Conservation (phyloP, 1,140 invertebrate genomes). For the Lethocerus indicus region DNA sequence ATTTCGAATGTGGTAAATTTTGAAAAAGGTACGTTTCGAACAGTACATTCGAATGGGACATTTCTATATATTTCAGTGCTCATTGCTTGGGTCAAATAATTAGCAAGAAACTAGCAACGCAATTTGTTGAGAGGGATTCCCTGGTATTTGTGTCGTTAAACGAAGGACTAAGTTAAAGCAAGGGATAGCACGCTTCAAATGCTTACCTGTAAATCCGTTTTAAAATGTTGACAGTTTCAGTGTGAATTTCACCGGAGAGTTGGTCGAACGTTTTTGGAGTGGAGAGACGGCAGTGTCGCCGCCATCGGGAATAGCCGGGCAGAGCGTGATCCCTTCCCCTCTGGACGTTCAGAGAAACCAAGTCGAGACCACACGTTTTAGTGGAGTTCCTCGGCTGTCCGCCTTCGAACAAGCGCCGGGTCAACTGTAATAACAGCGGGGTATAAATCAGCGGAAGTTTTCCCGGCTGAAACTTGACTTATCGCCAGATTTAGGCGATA, state of each 20-base stretch:
- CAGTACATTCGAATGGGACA: not conserved
- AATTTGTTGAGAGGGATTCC: not conserved
- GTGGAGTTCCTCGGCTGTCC: too few species aligned
- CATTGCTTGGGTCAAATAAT: too few species aligned
- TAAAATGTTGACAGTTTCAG: constrained; percentile 39
- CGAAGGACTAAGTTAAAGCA: not conserved
- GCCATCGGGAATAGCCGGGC: constrained; percentile 56
- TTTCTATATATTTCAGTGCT: too few species aligned
- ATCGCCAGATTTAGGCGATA: too few species aligned
- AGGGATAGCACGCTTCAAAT: constrained; percentile 1
- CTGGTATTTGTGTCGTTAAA: not conserved
- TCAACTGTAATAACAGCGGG: too few species aligned
- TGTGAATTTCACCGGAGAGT: constrained; percentile 42
- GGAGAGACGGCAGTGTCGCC: constrained; percentile 53
- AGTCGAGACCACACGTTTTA: constrained; percentile 55
- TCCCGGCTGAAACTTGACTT: too few species aligned
- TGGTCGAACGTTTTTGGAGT: constrained; percentile 54
- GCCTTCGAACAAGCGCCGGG: too few species aligned
- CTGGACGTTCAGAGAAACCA: constrained; percentile 74
- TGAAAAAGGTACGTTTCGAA: not conserved
- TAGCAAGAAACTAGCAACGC: not conserved
- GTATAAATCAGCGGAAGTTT: too few species aligned
- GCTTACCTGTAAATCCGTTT: constrained; percentile 41
- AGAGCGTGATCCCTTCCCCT: constrained; percentile 78
- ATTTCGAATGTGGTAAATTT: not conserved